Evolutionary conservation across 2,113 vertebrate species (phyloP), one percentile per base, ranked within the genome.

Genomic region (Xiphias gladius): DNA sequence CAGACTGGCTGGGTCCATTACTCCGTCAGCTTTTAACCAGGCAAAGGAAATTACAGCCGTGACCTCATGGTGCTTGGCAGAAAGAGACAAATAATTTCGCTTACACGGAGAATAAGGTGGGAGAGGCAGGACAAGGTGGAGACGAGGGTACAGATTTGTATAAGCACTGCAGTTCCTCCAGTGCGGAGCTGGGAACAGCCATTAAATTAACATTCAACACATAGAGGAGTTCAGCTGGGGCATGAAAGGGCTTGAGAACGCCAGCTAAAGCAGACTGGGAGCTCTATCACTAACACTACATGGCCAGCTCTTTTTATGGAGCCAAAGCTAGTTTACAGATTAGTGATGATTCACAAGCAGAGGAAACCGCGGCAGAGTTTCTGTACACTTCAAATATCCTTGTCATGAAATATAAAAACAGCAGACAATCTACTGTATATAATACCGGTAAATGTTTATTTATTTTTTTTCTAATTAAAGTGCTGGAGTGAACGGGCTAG

Each of bases 11-110:
- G 75, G 88, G 80, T 79, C 75, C 37, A 68, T 83, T 76, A 61
- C 86, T 65, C 86, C 76, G 90, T 88, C 82, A 91, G 92, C 90
- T 94, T 92, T 94, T 94, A 94, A 94, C 89, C 86, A 82, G 89
- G 84, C 79, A 52, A 82, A 85, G 91, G 89, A 94, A 94, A 94
- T 94, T 90, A 94, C 86, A 92, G 80, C 72, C 19, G 14, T 93
- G 92, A 94, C 93, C 93, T 91, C 84, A 68, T 41, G 76, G 57
- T 35, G 73, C 79, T 64, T 61, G 79, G 32, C 46, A 63, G 72
- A 48, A 48, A 89, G 88, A 89, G 73, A 85, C 65, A 55, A 86
- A 89, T 93, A 70, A 90, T 94, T 94, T 90, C 86, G 85, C 88
- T 89, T 88, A 83, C 63, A 62, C 62, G 12, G 61, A 69, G 52